Base-by-base conservation (phyloP, 2,888 invertebrate genomes). In the Muschampia plurimacula region DNA sequence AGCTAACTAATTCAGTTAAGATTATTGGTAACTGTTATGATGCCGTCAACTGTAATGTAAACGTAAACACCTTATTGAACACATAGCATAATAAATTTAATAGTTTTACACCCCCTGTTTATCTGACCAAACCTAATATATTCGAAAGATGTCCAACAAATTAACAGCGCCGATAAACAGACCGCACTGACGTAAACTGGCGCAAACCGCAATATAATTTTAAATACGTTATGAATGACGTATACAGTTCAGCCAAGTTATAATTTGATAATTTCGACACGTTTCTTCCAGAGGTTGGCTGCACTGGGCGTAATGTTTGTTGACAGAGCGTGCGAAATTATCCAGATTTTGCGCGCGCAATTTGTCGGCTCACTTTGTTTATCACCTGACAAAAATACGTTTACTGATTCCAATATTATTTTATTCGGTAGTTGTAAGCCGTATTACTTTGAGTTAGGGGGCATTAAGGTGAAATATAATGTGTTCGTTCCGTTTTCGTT, bases 341-440 rank as follows among this genome's bases (percentile, higher is more conserved):
- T 89, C 90, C 92, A 92, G 91, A 91, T 89, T 89, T 89, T 85
- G 86, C 87, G 84, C 84, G 86, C 86, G 77, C 82, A 84, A 77
- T 83, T 82, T 79, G 76, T 80, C 80, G 76, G 77, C 78, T 80
- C 77, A 76, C 76, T 81, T 83, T 88, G 90, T 91, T 89, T 90
- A 89, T 83, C 79, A 82, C 75, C 84, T 83, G 79, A 83, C 85
- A 82, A 82, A 84, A 86, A 80, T 78, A 82, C 77, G 76, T 82
- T 81, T 76, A 74, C 74, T 70, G 77, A 77, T 74, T 67, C 75
- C 72, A 73, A 84, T 82, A 82, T 83, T 75, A 79, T 80, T 77
- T 79, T 80, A 81, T 78, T 80, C 78, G 74, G 76, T 80, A 79
- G 85, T 82, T 86, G 82, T 82, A 80, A 81, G 77, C 86, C 80